Evolutionary conservation across 1,140 invertebrate genomes (phyloP), one percentile per base, ranked within the genome.

Genomic region (Drosophila trapezifrons): DNA sequence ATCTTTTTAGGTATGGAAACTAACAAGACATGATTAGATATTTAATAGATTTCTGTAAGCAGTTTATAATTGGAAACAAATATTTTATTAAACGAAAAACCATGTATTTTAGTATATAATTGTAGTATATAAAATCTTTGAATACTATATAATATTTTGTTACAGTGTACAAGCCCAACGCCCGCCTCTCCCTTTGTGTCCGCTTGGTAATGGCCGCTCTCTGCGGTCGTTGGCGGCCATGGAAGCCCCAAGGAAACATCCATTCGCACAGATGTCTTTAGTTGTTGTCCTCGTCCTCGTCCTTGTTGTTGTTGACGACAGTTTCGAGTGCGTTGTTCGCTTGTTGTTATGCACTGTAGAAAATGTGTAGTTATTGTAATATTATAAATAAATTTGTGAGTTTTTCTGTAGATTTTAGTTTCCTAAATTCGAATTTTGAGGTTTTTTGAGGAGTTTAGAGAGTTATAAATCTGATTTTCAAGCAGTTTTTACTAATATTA

Each of bases 191-290:
- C 51, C 6, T 2, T 13, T 17, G 20, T 29, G 22, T 10, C 51
- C 51, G 29, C 15, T 69, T 60, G 29, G 67, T 84, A 84, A 84
- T 84, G 80, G 81, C 76, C 32, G 76, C 76, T 75, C 54, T 71
- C 80, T 84, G 80, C 66, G 76, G 80, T 84, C 80, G 76, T 83
- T 78, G 73, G 57, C 42, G 62, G 71, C 77, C 59, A 55, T 35
- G 43, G 66, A 46, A 64, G 77, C 60, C 78, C 79, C 58, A 73
- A 76, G 78, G 70, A 82, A 82, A 87, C 83, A 78, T 71, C 78
- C 75, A 70, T 87, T 85, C 78, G 78, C 83, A 85, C 75, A 82
- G 83, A 59, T 76, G 78, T 82, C 58, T 69, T 67, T 59, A 69
- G 55, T 45, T 65, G 67, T 66, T 72, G 67, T 72, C 67, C 52